phyloP scores from a whole-genome alignment of 2,888 invertebrate species.

The Neria commutata region DNA sequence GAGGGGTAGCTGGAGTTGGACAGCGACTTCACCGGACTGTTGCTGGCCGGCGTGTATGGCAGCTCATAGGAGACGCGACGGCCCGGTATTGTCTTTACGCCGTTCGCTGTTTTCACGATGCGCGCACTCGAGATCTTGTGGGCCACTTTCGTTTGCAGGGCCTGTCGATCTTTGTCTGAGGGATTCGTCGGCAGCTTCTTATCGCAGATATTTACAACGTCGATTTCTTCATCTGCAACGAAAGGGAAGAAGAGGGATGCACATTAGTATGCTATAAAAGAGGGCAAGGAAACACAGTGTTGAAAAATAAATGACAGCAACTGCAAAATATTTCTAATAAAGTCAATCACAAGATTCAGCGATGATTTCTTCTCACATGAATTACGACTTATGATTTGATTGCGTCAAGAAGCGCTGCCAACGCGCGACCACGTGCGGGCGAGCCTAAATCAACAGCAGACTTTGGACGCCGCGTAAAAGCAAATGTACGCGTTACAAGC shows the following conservation, averaged over 20 bases:
- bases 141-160: constrained; percentile 68
- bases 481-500: not conserved
- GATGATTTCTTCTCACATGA: too few species aligned
- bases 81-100: constrained; percentile 48
- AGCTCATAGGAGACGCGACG: constrained; percentile 44
- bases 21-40: constrained; percentile 55
- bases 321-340: too few species aligned
- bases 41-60: constrained; percentile 55
- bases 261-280: not conserved
- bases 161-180: constrained; percentile 71
- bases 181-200: constrained; percentile 72
- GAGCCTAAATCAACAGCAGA: constrained; percentile 22
- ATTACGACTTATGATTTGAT: too few species aligned
- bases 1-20: constrained; percentile 56
- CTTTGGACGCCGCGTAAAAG: constrained; percentile 13
- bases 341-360: too few species aligned
- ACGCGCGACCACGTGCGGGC: not conserved
- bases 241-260: constrained; percentile 19
- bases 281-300: not conserved
- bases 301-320: not conserved
- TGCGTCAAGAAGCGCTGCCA: too few species aligned
- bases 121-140: constrained; percentile 63
- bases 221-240: constrained; percentile 73
- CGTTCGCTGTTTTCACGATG: constrained; percentile 51
- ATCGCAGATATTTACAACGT: constrained; percentile 77